These are phyloP conservation scores for Cryptus armator DNA, from an alignment of 2,888 invertebrate species.

Conservation along the genomic window DNA sequence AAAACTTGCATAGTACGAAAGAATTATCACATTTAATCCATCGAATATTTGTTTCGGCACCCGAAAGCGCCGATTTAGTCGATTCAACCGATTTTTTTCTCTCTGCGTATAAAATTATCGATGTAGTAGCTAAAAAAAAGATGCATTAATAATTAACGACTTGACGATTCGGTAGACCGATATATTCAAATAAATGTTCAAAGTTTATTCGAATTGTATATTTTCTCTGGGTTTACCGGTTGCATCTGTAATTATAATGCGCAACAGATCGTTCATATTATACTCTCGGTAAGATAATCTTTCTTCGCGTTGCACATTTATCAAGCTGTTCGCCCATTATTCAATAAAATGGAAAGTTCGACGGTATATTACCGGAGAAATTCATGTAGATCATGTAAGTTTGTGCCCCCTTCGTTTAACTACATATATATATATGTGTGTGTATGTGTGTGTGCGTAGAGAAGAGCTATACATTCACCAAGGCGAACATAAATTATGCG, in stretches of 20 bases:
- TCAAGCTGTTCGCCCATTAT: constrained; percentile 11
- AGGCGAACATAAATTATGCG: constrained; percentile 73
- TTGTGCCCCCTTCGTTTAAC: constrained; percentile 12
- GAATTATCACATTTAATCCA: not conserved
- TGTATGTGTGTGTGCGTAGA: constrained; percentile 23
- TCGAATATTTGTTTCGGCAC: too few relatives aligned
- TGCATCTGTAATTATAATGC: not conserved
- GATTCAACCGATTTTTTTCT: too few relatives aligned
- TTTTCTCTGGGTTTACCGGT: not conserved
- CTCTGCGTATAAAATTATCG: too few relatives aligned
- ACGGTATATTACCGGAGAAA: constrained; percentile 38
- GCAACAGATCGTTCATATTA: not conserved
- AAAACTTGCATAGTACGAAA: too few relatives aligned
- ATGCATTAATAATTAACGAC: too few relatives aligned
- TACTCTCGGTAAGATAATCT: constrained; percentile 1
- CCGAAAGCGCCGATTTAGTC: too few relatives aligned
- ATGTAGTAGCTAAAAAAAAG: too few relatives aligned
- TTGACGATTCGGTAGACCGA: too few relatives aligned
- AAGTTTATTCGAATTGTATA: not conserved
- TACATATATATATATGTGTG: constrained; percentile 10
- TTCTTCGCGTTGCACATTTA: not conserved
- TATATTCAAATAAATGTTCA: not conserved
- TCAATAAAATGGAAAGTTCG: constrained; percentile 29
- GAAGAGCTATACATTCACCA: constrained; percentile 54
- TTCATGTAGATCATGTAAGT: constrained; percentile 35